phyloP scores from a whole-genome alignment of 2,888 invertebrate genomes.

The Epirrhoe tristata region DNA sequence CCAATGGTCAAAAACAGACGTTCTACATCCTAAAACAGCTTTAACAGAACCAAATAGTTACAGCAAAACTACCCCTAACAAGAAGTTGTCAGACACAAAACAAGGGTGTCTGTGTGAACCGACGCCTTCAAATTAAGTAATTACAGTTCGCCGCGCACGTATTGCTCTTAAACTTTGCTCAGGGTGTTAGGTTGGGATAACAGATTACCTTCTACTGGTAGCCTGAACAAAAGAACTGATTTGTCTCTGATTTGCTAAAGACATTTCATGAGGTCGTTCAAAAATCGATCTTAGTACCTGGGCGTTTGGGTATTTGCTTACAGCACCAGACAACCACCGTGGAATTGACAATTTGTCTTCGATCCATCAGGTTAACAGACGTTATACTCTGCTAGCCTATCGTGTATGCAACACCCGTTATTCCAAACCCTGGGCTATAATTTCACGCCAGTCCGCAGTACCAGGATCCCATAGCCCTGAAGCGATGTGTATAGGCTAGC shows the following conservation, averaged over 20 bases:
- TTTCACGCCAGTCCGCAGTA: slow-evolving; percentile 44
- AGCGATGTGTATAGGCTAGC: background rate
- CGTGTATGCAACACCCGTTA: slow-evolving; percentile 46
- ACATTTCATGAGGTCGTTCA: no score
- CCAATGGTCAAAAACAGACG: background rate
- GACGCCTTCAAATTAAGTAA: slow-evolving; percentile 28
- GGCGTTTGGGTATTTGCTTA: no score
- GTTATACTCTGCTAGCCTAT: background rate
- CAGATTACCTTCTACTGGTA: no score
- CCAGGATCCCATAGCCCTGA: slow-evolving; percentile 9
- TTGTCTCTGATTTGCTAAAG: no score
- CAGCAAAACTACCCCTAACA: background rate
- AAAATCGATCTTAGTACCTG: no score
- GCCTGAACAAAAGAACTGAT: no score
- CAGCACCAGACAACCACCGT: no score
- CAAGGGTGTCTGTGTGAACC: slow-evolving; percentile 18
- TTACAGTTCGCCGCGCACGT: slow-evolving; percentile 11
- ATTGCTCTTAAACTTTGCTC: background rate
- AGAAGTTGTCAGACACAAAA: slow-evolving; percentile 1
- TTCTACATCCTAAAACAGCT: background rate
- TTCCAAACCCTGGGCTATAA: slow-evolving; percentile 47
- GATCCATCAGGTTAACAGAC: background rate
- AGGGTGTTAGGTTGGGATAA: background rate
- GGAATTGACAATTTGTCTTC: no score
- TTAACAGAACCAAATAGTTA: background rate